Percentiles rank a stretch among this genome's conserved stretches.
Evolutionary conservation across 30 jellyfish, hydroid and myxozoan genomes (phyloP).

Genomic region (Phacellophora camtschatica): DNA sequence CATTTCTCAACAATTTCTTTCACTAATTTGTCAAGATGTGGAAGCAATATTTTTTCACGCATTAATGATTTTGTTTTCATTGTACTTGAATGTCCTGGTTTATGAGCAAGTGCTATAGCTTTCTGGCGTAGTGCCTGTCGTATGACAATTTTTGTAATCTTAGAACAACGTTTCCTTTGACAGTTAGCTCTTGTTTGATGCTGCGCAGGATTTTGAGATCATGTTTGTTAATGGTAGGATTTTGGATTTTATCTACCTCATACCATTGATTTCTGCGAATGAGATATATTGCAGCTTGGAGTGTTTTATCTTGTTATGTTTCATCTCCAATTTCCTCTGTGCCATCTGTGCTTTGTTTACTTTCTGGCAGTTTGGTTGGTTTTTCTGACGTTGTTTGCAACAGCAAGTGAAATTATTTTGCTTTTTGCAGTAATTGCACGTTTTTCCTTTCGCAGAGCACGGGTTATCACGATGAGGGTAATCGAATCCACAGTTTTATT

Average conservation of each 20-base stretch:
- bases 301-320: too few species aligned
- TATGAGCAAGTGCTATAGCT: conserved; percentile 20
- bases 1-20: conserved; percentile 6
- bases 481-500: conserved; percentile 56
- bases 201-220: neutral
- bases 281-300: too few species aligned
- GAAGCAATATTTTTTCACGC: conserved; percentile 6
- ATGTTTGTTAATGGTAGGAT: neutral
- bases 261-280: neutral
- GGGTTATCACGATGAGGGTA: conserved; percentile 49
- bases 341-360: neutral
- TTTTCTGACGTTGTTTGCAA: conserved; percentile 13
- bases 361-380: conserved; percentile 22
- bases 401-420: conserved; percentile 57
- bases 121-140: neutral
- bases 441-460: conserved; percentile 44
- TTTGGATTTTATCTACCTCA: neutral
- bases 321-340: too few species aligned
- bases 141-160: too few species aligned
- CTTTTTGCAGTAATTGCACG: conserved; percentile 33
- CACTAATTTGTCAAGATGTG: neutral
- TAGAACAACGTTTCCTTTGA: neutral
- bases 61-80: neutral
- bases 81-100: conserved; percentile 22
- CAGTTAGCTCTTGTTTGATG: neutral